phyloP scores from a whole-genome alignment of 2,113 vertebrate species.

The Rhinichthys klamathensis region DNA sequence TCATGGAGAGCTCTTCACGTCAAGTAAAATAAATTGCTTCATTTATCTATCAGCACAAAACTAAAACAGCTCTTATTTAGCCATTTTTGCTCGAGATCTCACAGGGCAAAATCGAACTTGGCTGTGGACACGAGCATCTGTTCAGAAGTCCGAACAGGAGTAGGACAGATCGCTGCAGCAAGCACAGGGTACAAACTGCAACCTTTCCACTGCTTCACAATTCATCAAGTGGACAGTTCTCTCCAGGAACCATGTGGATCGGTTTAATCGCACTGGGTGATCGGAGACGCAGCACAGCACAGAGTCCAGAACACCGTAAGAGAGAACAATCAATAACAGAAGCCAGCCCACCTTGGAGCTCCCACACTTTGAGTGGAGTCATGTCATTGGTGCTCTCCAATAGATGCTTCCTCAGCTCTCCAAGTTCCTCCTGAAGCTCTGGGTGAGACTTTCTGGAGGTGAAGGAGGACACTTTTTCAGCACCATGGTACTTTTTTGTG shows the following conservation, averaged over 20 bases:
- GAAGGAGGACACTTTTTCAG: slow-evolving; percentile 12
- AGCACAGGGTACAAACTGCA: slow-evolving; percentile 33
- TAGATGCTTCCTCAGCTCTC: slow-evolving; percentile 86
- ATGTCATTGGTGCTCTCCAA: slow-evolving; percentile 87
- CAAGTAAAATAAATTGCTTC: slow-evolving; percentile 8
- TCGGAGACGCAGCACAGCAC: background rate
- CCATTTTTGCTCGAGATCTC: background rate
- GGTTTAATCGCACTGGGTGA: slow-evolving; percentile 7
- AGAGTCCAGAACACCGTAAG: background rate
- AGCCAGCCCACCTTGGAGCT: slow-evolving; percentile 86
- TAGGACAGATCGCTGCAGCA: slow-evolving; percentile 51
- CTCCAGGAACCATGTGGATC: slow-evolving; percentile 19
- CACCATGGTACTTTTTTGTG: too few relatives aligned
- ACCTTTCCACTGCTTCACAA: slow-evolving; percentile 41
- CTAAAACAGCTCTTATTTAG: slow-evolving; percentile 13
- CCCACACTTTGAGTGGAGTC: slow-evolving; percentile 94
- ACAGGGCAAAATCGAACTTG: slow-evolving; percentile 6
- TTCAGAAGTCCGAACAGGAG: slow-evolving; percentile 30
- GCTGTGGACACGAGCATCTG: slow-evolving; percentile 36
- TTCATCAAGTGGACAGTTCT: slow-evolving; percentile 50
- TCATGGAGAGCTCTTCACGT: slow-evolving; percentile 5
- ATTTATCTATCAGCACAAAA: slow-evolving; percentile 26
- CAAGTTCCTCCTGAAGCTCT: slow-evolving; percentile 82
- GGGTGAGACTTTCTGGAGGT: slow-evolving; percentile 83
- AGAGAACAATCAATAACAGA: slow-evolving; percentile 40